Evolutionary conservation across 2,888 invertebrate species (phyloP), one percentile per base, ranked within the genome.

Genomic region (Podabrus alpinus): DNA sequence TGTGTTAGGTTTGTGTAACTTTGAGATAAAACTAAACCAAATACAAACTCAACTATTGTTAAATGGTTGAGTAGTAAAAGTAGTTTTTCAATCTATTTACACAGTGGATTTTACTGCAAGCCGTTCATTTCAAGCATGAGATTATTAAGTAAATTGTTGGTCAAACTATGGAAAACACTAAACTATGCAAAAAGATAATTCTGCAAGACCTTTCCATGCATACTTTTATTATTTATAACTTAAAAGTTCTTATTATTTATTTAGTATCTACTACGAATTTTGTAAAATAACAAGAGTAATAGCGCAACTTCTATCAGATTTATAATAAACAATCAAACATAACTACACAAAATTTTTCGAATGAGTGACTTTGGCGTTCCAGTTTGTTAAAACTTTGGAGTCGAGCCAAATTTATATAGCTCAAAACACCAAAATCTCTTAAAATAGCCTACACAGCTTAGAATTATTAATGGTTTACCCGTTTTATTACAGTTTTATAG

Each of bases 401-500:
- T 59, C 70, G 60, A 70, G 70, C 75, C 72, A 75, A 75, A 72
- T 70, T 72, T 75, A 72, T 70, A 67, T 70, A 61, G 75, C 75
- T 72, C 64, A 72, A 64, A 75, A 72, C 68, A 59, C 72, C 72
- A 73, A 75, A 75, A 72, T 75, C 72, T 66, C 69, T 72, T 69
- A 66, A 73, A 73, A 17, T 64, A 64, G 21, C 66, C 69, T 64
- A 66, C 73, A 67, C 67, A 62, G 72, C 68, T 72, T 67, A 25
- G 75, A 75, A 75, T 75, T 75, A 75, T 75, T 75, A 75, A 75
- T 75, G 75, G 69, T 69, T 72, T 75, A 69, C 24, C 72, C 66
- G 66, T 69, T 72, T 69, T 72, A 72, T 72, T 75, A 68, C 71
- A 74, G 68, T 68, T 71, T 45, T n/a, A 45, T 45, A 45, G 45